Base-by-base conservation (phyloP, 2,888 invertebrate genomes). In the Ferrisia virgata region DNA sequence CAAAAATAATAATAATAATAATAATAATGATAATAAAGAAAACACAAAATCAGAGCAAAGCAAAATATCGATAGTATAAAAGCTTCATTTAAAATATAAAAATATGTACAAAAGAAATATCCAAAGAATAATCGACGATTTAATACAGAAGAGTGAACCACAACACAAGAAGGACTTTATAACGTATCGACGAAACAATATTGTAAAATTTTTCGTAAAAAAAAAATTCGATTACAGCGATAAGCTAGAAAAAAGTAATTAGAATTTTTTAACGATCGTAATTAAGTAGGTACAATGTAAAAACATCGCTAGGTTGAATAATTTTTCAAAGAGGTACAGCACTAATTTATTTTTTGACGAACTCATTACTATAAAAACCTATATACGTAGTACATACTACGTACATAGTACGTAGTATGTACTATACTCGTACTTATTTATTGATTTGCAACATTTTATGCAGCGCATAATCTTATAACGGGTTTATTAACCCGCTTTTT, bases 391-490 rank as follows among this genome's bases (percentile, higher is more conserved):
- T 64, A 64, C 3, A 53, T n/a, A n/a, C n/a, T n/a, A 25, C 25
- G 5, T 64, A 28, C 15, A 64, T 31, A 36, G 47, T 47, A n/a
- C 15, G 31, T 18, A 6, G 5, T n/a, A 36, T 36, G 36, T 36
- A 76, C n/a, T 18, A 18, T 36, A 36, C 22, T 33, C 36, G 33
- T 36, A 36, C 22, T 15, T 76, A 36, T 18, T 5, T 53, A 53
- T 36, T 18, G 36, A 76, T 76, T 76, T 36, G 72, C 36, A 36
- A 76, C 72, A 76, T 36, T 76, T 76, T 76, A 76, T 76, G 72
- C 28, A 15, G 72, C 72, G 36, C 18, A 13, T 28, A 76, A 76
- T 76, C 31, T n/a, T 18, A 36, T 76, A 36, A 76, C 36, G 22
- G 72, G 36, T 76, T 76, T 36, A 36, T 76, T 36, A 76, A 36